These are phyloP conservation scores for Stomatorhinus ivindoensis DNA, from an alignment of 2,113 vertebrate genomes.

Conservation along the genomic window DNA sequence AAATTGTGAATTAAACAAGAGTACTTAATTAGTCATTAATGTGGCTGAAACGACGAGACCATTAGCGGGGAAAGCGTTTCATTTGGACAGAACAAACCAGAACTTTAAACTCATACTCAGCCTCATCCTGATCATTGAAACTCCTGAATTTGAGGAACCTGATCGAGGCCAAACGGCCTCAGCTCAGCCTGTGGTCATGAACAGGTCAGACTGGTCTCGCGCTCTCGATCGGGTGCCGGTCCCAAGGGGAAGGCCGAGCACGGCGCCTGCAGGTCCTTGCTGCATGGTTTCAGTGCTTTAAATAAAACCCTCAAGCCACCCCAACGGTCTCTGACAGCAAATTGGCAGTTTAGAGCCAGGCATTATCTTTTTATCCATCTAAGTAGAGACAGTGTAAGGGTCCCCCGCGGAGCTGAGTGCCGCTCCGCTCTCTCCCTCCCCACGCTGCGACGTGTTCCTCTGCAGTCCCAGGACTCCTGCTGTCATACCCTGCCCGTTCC, in stretches of 20 bases:
- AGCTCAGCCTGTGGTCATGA: neutral
- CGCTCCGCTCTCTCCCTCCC: neutral
- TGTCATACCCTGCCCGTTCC: no score
- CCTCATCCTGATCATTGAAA: neutral
- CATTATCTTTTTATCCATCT: neutral
- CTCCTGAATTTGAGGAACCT: neutral
- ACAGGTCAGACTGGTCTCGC: neutral
- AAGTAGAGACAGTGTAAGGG: neutral
- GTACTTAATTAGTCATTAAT: slow-evolving; percentile 8
- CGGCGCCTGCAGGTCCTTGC: neutral
- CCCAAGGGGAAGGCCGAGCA: accelerated
- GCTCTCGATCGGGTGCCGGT: neutral
- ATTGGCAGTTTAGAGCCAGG: neutral
- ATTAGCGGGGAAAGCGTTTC: neutral
- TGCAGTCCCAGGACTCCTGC: neutral
- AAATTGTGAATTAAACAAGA: slow-evolving; percentile 8
- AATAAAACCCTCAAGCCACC: slow-evolving; percentile 2
- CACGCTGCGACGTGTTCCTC: neutral
- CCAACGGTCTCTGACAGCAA: neutral
- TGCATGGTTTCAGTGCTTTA: neutral
- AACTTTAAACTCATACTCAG: neutral
- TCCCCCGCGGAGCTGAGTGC: neutral
- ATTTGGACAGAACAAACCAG: neutral
- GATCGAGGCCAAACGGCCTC: neutral
- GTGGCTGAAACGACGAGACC: neutral